phyloP scores from a whole-genome alignment of 1,140 invertebrate genomes.

The Solenopsis invicta region DNA sequence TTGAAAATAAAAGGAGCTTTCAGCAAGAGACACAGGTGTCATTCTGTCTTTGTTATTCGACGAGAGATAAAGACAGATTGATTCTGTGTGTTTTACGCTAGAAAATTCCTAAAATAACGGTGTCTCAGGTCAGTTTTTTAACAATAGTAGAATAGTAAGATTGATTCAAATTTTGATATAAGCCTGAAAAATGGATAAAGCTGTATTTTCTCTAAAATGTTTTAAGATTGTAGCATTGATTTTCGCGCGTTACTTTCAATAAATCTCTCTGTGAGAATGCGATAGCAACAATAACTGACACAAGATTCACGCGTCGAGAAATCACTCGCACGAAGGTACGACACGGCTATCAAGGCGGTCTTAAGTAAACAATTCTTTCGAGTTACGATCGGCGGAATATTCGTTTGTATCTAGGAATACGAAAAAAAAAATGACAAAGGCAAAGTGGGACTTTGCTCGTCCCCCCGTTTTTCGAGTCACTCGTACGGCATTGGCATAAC shows the following conservation, averaged over 20 bases:
- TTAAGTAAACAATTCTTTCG: not conserved
- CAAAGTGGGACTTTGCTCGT: not conserved
- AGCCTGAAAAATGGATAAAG: not conserved
- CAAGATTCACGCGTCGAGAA: not conserved
- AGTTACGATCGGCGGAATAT: not conserved
- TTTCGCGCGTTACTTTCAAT: not conserved
- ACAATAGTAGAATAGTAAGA: not conserved
- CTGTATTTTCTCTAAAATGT: not conserved
- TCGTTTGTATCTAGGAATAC: not conserved
- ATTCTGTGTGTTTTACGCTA: no score
- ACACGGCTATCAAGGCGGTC: not conserved
- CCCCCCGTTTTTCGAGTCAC: not conserved
- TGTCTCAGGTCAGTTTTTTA: not conserved
- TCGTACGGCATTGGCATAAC: conserved; percentile 67
- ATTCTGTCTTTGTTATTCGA: no score
- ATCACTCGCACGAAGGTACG: not conserved
- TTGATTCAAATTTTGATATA: not conserved
- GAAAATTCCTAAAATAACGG: no score
- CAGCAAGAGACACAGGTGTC: no score
- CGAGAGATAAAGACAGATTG: no score
- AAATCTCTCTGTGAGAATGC: not conserved
- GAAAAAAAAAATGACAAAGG: not conserved
- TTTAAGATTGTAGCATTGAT: not conserved
- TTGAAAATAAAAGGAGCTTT: not conserved
- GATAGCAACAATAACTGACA: not conserved